Conservation (phyloP, 2,888 invertebrate species). For the Xanthia togata region DNA sequence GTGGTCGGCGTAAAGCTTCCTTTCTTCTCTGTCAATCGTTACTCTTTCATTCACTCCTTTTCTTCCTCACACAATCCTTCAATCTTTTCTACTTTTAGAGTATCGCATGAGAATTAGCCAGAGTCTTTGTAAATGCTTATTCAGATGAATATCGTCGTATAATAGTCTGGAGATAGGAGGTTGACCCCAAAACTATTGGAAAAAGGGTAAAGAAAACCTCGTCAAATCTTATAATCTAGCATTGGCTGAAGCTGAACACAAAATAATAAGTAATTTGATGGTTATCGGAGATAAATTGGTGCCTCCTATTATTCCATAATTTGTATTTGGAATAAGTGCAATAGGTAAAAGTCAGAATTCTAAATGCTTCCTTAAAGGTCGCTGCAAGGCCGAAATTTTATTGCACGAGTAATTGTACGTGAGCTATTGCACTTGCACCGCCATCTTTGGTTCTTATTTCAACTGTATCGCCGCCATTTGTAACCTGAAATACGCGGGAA, state of each 20-base stretch:
- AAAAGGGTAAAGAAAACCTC: background rate
- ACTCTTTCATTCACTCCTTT: background rate
- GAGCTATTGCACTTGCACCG: conserved; percentile 8
- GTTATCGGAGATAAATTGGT: background rate
- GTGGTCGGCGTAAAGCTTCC: too few species aligned
- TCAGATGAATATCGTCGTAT: background rate
- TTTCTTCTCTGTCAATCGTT: background rate
- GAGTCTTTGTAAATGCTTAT: background rate
- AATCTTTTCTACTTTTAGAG: background rate
- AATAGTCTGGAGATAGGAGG: background rate
- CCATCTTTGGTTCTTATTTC: conserved; percentile 38
- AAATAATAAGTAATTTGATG: background rate
- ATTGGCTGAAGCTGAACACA: background rate
- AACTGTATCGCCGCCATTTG: conserved; percentile 39
- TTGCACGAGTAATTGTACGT: conserved; percentile 12
- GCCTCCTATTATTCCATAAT: background rate
- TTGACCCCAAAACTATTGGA: background rate
- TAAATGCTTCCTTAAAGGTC: conserved; percentile 20
- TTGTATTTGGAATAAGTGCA: background rate
- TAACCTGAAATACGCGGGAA: conserved; percentile 40
- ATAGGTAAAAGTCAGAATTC: conserved; percentile 7
- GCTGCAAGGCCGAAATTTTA: conserved; percentile 15
- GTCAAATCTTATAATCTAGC: background rate
- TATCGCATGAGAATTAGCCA: background rate
- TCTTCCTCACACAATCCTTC: too few species aligned